phyloP scores from a whole-genome alignment of 2,797 vertebrate species.

The Gallinago nigripennis region DNA sequence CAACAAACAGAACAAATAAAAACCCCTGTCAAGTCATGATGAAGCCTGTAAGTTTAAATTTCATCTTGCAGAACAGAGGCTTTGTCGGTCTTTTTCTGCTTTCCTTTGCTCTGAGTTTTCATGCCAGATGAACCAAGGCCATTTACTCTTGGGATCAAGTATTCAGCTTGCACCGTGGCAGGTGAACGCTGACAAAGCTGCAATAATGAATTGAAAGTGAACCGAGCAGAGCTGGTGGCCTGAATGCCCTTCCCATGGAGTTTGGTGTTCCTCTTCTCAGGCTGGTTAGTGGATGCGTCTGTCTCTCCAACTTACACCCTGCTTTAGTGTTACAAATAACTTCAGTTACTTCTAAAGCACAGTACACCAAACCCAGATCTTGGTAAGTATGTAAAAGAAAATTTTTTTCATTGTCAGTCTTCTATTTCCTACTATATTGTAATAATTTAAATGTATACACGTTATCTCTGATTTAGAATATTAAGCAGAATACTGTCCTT shows the following conservation, averaged over 20 bases:
- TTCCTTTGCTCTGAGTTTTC: not conserved
- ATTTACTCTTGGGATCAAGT: not conserved
- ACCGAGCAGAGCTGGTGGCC: not conserved
- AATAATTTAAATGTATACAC: not conserved
- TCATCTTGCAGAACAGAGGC: not conserved
- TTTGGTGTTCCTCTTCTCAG: not conserved
- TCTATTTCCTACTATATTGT: not conserved
- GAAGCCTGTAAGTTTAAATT: not conserved
- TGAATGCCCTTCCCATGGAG: not conserved
- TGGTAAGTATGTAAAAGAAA: not conserved
- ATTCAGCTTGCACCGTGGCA: not conserved
- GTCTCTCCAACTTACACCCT: not conserved
- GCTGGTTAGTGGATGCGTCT: accelerated
- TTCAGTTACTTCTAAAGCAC: not conserved
- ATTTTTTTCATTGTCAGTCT: not conserved
- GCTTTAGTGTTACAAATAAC: not conserved
- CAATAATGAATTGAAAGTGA: not conserved
- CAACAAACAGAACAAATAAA: not conserved
- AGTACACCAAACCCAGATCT: not conserved
- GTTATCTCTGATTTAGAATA: not conserved
- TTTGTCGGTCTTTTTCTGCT: not conserved
- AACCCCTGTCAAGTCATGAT: not conserved
- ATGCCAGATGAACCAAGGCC: not conserved
- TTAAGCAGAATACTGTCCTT: not conserved
- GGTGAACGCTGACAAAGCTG: not conserved